These are phyloP conservation scores for Chloebia gouldiae DNA, from an alignment of 2,113 vertebrate species.

Conservation along the genomic window DNA sequence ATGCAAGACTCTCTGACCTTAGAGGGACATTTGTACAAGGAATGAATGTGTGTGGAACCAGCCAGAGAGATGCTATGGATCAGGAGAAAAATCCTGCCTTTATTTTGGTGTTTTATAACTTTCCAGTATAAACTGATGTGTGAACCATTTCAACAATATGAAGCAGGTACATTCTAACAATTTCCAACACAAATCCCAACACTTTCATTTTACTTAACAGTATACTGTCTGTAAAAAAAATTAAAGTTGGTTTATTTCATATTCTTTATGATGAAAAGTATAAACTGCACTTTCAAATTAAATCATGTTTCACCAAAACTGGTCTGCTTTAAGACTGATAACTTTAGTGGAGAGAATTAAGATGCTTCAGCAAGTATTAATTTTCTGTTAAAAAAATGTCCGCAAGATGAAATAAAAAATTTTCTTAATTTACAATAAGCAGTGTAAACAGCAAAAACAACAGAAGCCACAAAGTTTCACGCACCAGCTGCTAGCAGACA, in stretches of 20 bases:
- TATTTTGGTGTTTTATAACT: conserved; percentile 30
- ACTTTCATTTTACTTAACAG: conserved; percentile 23
- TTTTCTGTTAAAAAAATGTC: conserved; percentile 72
- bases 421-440: conserved; percentile 75
- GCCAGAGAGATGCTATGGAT: conserved; percentile 31
- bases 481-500: conserved; percentile 59
- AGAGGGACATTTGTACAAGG: background rate
- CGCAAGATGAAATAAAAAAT: conserved; percentile 68
- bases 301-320: conserved; percentile 39
- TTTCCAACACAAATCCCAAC: conserved; percentile 40
- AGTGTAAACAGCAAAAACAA: conserved; percentile 73
- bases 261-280: conserved; percentile 35
- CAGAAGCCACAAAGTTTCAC: conserved; percentile 65
- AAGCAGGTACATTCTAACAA: conserved; percentile 42
- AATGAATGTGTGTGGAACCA: background rate
- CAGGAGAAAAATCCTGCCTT: conserved; percentile 49
- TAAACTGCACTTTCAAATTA: conserved; percentile 62
- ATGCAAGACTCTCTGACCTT: conserved; percentile 15
- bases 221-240: conserved; percentile 14
- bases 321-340: conserved; percentile 59
- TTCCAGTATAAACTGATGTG: conserved; percentile 32
- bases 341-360: conserved; percentile 46
- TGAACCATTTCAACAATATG: background rate
- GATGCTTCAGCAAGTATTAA: conserved; percentile 66
- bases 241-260: conserved; percentile 48